phyloP scores from a whole-genome alignment of 1,140 invertebrate genomes.

The Heliconius hermathena region DNA sequence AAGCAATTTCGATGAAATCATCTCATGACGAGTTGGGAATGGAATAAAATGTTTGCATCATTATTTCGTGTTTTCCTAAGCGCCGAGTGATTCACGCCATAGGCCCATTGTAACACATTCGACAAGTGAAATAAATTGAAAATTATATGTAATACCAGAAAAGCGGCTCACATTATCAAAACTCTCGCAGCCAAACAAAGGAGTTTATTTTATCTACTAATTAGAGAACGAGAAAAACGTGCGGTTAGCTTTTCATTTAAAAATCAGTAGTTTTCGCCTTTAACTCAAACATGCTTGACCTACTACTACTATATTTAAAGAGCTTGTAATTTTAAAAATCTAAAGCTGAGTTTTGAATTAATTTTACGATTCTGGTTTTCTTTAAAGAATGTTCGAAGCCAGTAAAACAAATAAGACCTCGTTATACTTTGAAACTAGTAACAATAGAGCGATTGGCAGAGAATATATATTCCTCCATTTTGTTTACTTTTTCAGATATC shows the following conservation, averaged over 20 bases:
- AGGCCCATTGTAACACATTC: constrained; percentile 44
- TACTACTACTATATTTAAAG: constrained; percentile 22
- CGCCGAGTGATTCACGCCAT: constrained; percentile 41
- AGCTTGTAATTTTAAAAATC: constrained; percentile 21
- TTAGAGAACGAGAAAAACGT: constrained; percentile 27
- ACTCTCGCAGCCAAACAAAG: constrained; percentile 20
- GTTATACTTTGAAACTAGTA: constrained; percentile 20
- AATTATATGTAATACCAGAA: constrained; percentile 36
- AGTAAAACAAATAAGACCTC: constrained; percentile 8
- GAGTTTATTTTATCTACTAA: constrained; percentile 27
- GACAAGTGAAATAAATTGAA: constrained; percentile 40
- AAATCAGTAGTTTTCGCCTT: constrained; percentile 32
- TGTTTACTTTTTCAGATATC: constrained; percentile 25
- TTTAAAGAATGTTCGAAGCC: not conserved
- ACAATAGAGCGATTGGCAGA: constrained; percentile 17
- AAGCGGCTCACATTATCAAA: constrained; percentile 37
- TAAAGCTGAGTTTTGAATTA: constrained; percentile 14
- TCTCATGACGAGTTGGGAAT: constrained; percentile 20
- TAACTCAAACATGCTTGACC: constrained; percentile 27
- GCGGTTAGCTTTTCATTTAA: constrained; percentile 26
- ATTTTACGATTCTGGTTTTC: constrained; percentile 7
- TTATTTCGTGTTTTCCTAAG: constrained; percentile 47
- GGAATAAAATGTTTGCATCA: constrained; percentile 43
- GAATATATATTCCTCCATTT: constrained; percentile 19
- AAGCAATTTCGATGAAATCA: constrained; percentile 22